Evolutionary conservation across 2,113 vertebrate genomes (phyloP), one percentile per base, ranked within the genome.

Genomic region (Noturus placidus): DNA sequence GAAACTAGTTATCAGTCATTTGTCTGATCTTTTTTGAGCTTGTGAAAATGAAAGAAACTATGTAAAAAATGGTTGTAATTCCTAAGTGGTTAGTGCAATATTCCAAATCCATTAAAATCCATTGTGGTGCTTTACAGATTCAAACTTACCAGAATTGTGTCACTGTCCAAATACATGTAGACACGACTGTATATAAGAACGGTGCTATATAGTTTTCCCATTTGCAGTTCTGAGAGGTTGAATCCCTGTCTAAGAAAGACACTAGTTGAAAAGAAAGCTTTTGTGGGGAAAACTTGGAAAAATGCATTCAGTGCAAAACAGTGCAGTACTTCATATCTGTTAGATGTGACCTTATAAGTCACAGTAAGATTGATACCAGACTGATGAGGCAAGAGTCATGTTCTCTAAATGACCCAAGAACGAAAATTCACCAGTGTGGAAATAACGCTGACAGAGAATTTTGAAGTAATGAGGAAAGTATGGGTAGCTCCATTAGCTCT

Each of bases 371-470:
- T 72, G 52, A 72, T 42, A 54, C 46, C 57, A 77, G 20, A 86
- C 25, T 57, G 54, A 86, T 17, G 70, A 85, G 77, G 30, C n/a
- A 81, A 30, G 65, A 72, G 52, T 82, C 86, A 57, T 86, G 77
- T 57, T 69, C 61, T 81, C 30, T 33, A 56, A 30, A 79, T n/a
- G 59, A 46, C 50, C 63, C 63, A 3, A 27, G 9, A 35, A 30
- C 67, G 19, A 7, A 54, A 65, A 35, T 59, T 77, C 42, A 83
- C 46, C 42, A 65, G 42, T n/a, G 22, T 78, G 70, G 57, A 83
- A 87, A n/a, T 33, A 38, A 65, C 35, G 70, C 69, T 61, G 54
- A 83, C 19, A 54, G 57, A 77, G 17, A 63, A 77, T 77, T 52
- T 54, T 63, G 15, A 63, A 46, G 54, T 20, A 30, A 82, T 33